These are phyloP conservation scores for Phylloscopus trochilus DNA, from an alignment of 2,113 vertebrate genomes.

Conservation along the genomic window DNA sequence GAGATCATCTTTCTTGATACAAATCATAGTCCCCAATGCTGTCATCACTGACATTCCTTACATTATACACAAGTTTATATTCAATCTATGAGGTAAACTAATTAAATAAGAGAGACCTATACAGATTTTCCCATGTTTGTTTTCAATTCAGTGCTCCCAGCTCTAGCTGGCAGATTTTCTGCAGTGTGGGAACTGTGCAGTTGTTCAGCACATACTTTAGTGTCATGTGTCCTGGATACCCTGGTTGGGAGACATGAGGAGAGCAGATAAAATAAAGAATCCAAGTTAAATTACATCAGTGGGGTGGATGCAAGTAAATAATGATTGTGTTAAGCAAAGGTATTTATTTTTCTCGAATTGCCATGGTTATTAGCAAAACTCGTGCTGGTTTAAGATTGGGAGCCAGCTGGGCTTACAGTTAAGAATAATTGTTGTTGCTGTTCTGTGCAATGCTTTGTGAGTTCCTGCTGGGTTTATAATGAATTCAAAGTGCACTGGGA, in stretches of 20 bases:
- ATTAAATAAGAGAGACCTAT: not conserved
- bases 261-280: not conserved
- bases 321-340: not conserved
- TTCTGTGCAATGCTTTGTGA: not conserved
- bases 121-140: not conserved
- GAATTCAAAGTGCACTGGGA: not conserved
- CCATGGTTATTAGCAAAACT: slow-evolving; percentile 9
- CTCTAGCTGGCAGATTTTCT: not conserved
- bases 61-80: not conserved
- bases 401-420: slow-evolving; percentile 5
- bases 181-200: not conserved
- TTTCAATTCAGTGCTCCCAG: not conserved
- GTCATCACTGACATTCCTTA: not conserved
- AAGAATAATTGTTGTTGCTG: slow-evolving; percentile 30
- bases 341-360: slow-evolving; percentile 31
- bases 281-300: not conserved
- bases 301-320: not conserved
- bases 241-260: not conserved
- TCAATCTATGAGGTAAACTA: not conserved
- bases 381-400: slow-evolving; percentile 9
- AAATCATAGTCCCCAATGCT: not conserved
- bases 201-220: not conserved
- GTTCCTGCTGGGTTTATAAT: not conserved
- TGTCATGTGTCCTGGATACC: not conserved
- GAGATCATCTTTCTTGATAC: not conserved